Evolutionary conservation across 2,888 invertebrate species (phyloP), one percentile per base, ranked within the genome.

Genomic region (Agonopterix subpropinquella): DNA sequence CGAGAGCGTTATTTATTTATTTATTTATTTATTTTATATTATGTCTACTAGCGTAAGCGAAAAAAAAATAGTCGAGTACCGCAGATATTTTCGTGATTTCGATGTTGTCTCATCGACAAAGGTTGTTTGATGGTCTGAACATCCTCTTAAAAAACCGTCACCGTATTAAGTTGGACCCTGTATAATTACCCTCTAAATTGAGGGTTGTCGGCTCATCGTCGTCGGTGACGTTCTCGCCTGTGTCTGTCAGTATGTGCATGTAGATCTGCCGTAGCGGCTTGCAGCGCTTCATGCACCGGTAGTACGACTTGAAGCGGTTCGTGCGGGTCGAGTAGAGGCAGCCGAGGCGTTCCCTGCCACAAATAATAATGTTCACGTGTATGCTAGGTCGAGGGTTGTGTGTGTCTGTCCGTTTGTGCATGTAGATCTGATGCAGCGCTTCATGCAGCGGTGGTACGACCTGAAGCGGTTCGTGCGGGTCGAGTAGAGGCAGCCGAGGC

Each of bases 291-390:
- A 72, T 67, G 53, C 85, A 86, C 1, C 44, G n/a, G 0, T 11
- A 15, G 63, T 73, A 74, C 11, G 47, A 62, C 2, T 11, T 36
- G 65, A 82, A 86, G 0, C 86, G 62, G 54, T 86, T 85, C 0
- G 70, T 59, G 1, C 70, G 65, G 1, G 50, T 45, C 1, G 66
- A 54, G 2, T 51, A 35, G 0, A 54, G 57, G 49, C 86, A 86
- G 2, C 86, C 86, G 0, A 84, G 61, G 0, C 84, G 68, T 48
- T 79, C 73, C 0, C 85, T 86, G 28, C 7, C 28, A 7, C 28
- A 28, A 28, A 28, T 5, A 28, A 18, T 18, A 18, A 28, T 28
- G 28, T 28, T 28, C 7, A 28, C 1, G 28, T 5, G 28, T 28
- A 28, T 28, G 7, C 18, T 28, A 28, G 7, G 2, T 18, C 15